phyloP scores from a whole-genome alignment of 2,888 invertebrate species.

The Empis stercorea region DNA sequence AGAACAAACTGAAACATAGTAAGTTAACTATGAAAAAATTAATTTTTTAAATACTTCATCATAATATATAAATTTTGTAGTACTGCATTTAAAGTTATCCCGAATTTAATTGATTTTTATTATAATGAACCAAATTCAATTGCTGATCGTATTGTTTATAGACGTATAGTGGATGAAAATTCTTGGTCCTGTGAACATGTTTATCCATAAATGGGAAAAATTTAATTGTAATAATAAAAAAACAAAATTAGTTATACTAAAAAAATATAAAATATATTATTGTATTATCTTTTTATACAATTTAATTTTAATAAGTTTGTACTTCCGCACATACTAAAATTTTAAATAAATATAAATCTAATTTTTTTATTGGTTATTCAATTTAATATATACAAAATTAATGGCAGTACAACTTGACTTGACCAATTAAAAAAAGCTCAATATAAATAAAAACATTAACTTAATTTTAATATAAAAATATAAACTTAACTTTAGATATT shows the following conservation, averaged over 20 bases:
- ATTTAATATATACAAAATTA: too few species aligned
- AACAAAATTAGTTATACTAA: background rate
- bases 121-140: slow-evolving; percentile 20
- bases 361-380: too few species aligned
- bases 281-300: slow-evolving; percentile 4
- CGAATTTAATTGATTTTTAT: slow-evolving; percentile 29
- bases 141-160: slow-evolving; percentile 30
- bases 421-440: too few species aligned
- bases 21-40: slow-evolving; percentile 12
- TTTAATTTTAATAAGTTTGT: too few species aligned
- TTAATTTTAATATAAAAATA: too few species aligned
- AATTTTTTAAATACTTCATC: too few species aligned
- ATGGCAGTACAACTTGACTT: too few species aligned
- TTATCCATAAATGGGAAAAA: slow-evolving; percentile 20
- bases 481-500: too few species aligned
- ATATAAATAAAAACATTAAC: too few species aligned
- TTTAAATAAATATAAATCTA: too few species aligned
- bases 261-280: background rate
- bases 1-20: slow-evolving; percentile 24
- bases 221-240: background rate
- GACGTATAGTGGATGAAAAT: slow-evolving; percentile 9
- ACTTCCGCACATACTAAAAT: too few species aligned
- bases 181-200: slow-evolving; percentile 26
- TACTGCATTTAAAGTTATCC: slow-evolving; percentile 27
- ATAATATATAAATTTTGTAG: slow-evolving; percentile 18